A percentile compares a stretch with the other conserved stretches of the same genome.
phyloP scores from a whole-genome alignment of 2,888 invertebrate genomes.

The Trachelus tabidus region DNA sequence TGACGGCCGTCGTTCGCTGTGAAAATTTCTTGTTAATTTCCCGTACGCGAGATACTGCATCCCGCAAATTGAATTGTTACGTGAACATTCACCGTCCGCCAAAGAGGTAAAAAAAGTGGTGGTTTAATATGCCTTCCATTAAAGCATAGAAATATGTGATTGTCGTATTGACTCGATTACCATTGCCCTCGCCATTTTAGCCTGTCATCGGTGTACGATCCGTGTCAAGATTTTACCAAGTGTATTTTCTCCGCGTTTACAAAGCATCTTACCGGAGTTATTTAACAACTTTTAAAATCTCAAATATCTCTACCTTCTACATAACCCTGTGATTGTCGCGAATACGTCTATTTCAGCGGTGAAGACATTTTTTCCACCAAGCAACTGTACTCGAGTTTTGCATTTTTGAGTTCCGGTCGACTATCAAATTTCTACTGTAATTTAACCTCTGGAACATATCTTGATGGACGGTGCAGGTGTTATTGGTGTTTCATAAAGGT shows the following conservation, averaged over 20 bases:
- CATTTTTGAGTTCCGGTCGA: neutral
- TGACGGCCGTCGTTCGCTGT: slow-evolving; percentile 36
- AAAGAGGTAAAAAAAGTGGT: neutral
- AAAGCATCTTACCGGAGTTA: neutral
- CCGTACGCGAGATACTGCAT: slow-evolving; percentile 14
- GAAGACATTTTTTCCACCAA: slow-evolving; percentile 8
- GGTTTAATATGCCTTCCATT: neutral
- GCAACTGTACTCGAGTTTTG: slow-evolving; percentile 8
- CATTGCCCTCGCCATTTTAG: slow-evolving; percentile 52
- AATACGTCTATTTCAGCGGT: neutral
- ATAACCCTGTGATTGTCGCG: neutral
- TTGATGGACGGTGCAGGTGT: neutral
- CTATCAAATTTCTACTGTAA: neutral
- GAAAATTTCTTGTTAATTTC: slow-evolving; percentile 27
- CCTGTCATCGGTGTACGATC: slow-evolving; percentile 44
- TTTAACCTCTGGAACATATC: neutral
- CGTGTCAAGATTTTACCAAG: slow-evolving; percentile 28
- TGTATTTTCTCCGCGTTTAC: neutral
- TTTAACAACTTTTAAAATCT: neutral
- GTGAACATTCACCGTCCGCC: neutral
- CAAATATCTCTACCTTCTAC: neutral
- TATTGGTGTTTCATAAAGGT: neutral
- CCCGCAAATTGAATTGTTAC: neutral
- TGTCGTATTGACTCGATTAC: slow-evolving; percentile 21
- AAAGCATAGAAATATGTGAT: slow-evolving; percentile 36